Conservation (phyloP, 37 sponge, comb jelly and placozoan genomes). For the Mnemiopsis leidyi region DNA sequence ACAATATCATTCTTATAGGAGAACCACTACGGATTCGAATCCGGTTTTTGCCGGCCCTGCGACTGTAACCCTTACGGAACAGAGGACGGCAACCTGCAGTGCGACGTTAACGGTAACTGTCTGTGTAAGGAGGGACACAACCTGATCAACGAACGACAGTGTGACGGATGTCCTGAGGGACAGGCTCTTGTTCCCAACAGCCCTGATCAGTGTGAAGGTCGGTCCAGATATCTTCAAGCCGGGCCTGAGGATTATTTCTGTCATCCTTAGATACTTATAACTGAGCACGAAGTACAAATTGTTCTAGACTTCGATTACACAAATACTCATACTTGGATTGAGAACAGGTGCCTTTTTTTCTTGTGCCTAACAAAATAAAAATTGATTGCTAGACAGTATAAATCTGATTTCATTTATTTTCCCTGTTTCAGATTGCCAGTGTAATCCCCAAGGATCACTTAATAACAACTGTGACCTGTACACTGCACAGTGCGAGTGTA, state of each 20-base stretch:
- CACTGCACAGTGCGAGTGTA: conserved; percentile 78
- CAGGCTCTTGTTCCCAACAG: conserved; percentile 71
- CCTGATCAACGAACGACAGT: conserved; percentile 43
- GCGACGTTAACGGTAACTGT: conserved; percentile 80
- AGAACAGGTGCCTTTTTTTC: no score
- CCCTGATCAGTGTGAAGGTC: conserved; percentile 71
- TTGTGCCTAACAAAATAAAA: no score
- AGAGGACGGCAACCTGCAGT: conserved; percentile 46
- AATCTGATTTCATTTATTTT: background rate
- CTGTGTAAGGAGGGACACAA: conserved; percentile 81
- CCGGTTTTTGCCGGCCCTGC: conserved; percentile 71
- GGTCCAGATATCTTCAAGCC: no score
- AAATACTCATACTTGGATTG: no score
- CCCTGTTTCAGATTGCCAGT: conserved; percentile 70
- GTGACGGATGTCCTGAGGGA: conserved; percentile 79
- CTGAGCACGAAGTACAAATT: no score
- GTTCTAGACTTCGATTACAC: no score
- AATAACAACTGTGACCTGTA: conserved; percentile 68
- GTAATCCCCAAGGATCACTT: conserved; percentile 68
- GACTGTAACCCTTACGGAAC: conserved; percentile 78
- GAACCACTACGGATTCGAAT: background rate
- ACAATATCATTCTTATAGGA: background rate
- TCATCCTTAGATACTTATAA: no score
- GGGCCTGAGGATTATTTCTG: no score
- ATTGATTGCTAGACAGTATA: no score